A percentile compares a stretch with the other conserved stretches of the same genome.
Evolutionary conservation across 1,140 invertebrate species (phyloP).

Genomic region (Anastrepha ludens): DNA sequence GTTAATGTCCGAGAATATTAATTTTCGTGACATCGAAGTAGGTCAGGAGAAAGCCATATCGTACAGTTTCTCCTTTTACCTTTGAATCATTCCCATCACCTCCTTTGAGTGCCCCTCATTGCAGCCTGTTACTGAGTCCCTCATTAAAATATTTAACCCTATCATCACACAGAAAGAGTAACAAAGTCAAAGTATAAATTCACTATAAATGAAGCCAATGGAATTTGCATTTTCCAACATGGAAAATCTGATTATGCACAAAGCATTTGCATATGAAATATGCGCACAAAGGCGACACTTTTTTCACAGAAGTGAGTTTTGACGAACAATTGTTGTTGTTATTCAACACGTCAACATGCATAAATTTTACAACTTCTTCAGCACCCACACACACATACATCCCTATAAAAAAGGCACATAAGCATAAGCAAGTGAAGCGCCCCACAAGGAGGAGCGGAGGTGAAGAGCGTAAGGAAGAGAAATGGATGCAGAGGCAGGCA

Average conservation of each 20-base stretch:
- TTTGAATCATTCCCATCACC: too few relatives aligned
- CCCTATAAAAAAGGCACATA: too few relatives aligned
- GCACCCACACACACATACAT: too few relatives aligned
- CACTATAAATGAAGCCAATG: slow-evolving; percentile 21
- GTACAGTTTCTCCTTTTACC: too few relatives aligned
- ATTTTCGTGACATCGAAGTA: too few relatives aligned
- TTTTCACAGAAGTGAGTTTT: background rate
- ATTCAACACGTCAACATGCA: background rate
- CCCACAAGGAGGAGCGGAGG: too few relatives aligned
- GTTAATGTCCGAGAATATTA: too few relatives aligned
- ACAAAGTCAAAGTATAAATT: background rate
- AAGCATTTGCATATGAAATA: slow-evolving; percentile 6
- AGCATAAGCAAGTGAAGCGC: too few relatives aligned
- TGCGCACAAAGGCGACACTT: background rate
- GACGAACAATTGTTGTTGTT: background rate
- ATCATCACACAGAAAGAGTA: background rate
- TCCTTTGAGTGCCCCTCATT: too few relatives aligned
- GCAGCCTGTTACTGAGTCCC: too few relatives aligned
- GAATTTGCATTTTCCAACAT: slow-evolving; percentile 14
- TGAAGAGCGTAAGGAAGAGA: too few relatives aligned
- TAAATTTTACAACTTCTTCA: background rate
- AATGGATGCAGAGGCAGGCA: background rate
- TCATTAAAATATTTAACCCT: background rate
- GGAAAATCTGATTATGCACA: slow-evolving; percentile 2
- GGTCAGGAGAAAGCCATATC: too few relatives aligned